Conservation (phyloP, 23 tunicate genomes). For the Halocynthia roretzi region DNA sequence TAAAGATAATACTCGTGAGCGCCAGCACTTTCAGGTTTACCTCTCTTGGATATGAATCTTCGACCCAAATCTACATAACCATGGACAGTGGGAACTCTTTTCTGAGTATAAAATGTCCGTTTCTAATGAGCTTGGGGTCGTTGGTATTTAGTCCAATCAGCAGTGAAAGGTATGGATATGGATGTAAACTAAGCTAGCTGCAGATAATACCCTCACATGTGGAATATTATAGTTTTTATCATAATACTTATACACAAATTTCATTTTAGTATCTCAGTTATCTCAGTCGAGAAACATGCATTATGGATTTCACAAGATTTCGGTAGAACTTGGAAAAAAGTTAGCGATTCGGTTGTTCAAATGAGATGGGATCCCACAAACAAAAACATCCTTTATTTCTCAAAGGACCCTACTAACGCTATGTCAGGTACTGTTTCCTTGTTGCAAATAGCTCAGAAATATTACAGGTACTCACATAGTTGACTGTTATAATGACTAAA, state of each 20-base stretch:
- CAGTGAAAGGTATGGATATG: not conserved
- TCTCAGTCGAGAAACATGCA: not conserved
- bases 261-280: not conserved
- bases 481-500: too few species aligned
- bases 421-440: constrained; percentile 20
- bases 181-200: not conserved
- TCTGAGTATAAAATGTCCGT: constrained; percentile 11
- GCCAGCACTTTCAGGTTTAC: constrained; percentile 9
- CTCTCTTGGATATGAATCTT: constrained; percentile 33
- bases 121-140: constrained; percentile 16
- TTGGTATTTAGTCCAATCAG: not conserved
- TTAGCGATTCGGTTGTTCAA: constrained; percentile 25
- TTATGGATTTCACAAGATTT: constrained; percentile 39
- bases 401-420: constrained; percentile 54
- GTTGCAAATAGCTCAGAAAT: too few species aligned
- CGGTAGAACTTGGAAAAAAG: constrained; percentile 38
- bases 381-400: constrained; percentile 51
- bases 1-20: not conserved
- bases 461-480: too few species aligned
- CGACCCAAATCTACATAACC: constrained; percentile 31
- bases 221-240: not conserved
- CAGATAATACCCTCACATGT: not conserved
- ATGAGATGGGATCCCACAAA: constrained; percentile 68
- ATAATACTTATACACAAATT: not conserved
- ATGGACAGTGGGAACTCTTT: constrained; percentile 41